Conservation (phyloP, 2,113 vertebrate genomes). For the Romanogobio albipinnatus region DNA sequence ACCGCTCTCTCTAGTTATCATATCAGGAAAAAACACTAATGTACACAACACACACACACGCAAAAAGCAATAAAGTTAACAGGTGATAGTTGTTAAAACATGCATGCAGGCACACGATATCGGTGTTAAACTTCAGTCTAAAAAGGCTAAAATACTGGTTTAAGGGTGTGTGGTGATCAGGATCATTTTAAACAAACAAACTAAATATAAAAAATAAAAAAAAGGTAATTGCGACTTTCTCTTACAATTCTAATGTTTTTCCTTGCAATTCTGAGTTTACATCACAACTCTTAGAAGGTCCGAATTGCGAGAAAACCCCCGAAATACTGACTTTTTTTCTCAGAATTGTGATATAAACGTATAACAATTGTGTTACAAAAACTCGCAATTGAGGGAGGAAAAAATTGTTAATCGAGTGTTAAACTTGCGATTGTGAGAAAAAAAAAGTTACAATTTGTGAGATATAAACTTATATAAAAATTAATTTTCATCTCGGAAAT, state of each 20-base stretch:
- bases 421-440: too few relatives aligned
- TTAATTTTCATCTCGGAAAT: too few relatives aligned
- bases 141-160: slow-evolving; percentile 56
- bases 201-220: neutral
- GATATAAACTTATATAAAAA: too few relatives aligned
- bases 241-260: neutral
- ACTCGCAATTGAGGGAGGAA: too few relatives aligned
- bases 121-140: slow-evolving; percentile 57
- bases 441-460: too few relatives aligned
- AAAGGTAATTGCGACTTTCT: neutral
- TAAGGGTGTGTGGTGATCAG: neutral
- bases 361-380: too few relatives aligned
- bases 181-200: neutral
- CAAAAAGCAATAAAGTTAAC: slow-evolving; percentile 45
- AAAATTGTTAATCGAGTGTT: too few relatives aligned
- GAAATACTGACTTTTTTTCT: too few relatives aligned
- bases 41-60: slow-evolving; percentile 37
- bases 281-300: neutral
- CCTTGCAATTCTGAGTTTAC: too few relatives aligned
- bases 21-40: slow-evolving; percentile 22
- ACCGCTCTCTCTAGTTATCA: neutral
- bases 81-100: slow-evolving; percentile 53
- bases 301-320: too few relatives aligned
- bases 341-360: too few relatives aligned
- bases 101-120: slow-evolving; percentile 68